Evolutionary conservation across 2,797 vertebrate genomes (phyloP), one percentile per base, ranked within the genome.

Genomic region (Galagoides demidoff): DNA sequence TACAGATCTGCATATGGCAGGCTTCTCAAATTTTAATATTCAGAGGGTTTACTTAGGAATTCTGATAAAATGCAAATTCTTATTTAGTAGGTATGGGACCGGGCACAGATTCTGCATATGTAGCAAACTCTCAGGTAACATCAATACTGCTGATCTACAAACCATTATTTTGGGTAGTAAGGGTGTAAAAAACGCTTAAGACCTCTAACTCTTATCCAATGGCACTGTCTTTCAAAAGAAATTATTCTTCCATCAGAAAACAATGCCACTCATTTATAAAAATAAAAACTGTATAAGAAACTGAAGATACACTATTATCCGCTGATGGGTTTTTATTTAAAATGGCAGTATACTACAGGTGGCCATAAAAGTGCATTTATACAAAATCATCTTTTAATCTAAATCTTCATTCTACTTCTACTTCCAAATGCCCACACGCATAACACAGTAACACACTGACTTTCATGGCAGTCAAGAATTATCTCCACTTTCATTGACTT

Each of bases 11-110:
- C 64, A 71, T 74, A 87, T 17, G 66, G 16, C 14, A 81, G 17
- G 10, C 43, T 85, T 90, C 82, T 92, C 31, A 85, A 78, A 84
- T 85, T 88, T 96, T 76, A 90, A 95, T 66, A 25, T 74, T 66
- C 29, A n/a, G 52, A 45, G 27, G 52, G 94, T 57, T 37, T 55
- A 25, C 34, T n/a, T 52, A 25, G 34, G 12, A 74, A 73, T 64
- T 89, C 49, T 74, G 3, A 92, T 43, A 23, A 88, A 95, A 90
- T 25, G 2, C 12, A 90, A 23, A 66, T 57, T 71, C 39, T 87
- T 66, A 74, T 70, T 77, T 43, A 76, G 73, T 25, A 85, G 43
- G 10, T 61, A 70, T 37, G 55, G 34, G 29, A 10, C 20, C 59
- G 12, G 66, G 49, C 17, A 37, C 7, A 94, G n/a, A 70, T 27